A percentile compares a stretch with the other conserved stretches of the same genome.
These are phyloP conservation scores for Ernsta delagoae DNA, from an alignment of 2,888 invertebrate species.

Conservation along the genomic window DNA sequence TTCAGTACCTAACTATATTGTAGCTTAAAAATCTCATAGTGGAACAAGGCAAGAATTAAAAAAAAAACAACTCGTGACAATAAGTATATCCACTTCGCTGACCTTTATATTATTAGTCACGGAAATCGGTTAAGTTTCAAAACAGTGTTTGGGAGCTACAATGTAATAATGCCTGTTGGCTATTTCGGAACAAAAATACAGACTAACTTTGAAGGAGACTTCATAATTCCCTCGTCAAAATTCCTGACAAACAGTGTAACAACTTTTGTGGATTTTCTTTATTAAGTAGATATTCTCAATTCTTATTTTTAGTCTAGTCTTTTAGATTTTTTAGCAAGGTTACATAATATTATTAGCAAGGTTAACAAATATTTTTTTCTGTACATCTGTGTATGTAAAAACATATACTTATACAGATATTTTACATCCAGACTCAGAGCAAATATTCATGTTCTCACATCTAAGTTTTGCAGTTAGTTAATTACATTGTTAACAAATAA, in stretches of 20 bases:
- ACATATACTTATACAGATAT: too few relatives aligned
- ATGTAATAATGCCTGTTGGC: slow-evolving; percentile 5
- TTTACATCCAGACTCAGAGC: too few relatives aligned
- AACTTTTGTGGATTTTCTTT: neutral
- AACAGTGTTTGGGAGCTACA: slow-evolving; percentile 14
- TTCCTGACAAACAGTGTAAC: slow-evolving; percentile 11
- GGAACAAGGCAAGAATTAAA: too few relatives aligned
- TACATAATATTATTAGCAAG: too few relatives aligned
- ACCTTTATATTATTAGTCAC: slow-evolving; percentile 24
- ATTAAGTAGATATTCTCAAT: too few relatives aligned
- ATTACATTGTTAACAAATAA: too few relatives aligned
- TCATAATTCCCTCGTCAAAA: slow-evolving; percentile 6
- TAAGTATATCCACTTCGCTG: neutral
- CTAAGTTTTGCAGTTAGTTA: too few relatives aligned
- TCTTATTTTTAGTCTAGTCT: neutral
- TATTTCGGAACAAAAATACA: slow-evolving; percentile 11
- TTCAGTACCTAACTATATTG: too few relatives aligned
- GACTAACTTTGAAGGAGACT: slow-evolving; percentile 7
- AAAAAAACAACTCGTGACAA: too few relatives aligned
- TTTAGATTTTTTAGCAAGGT: neutral
- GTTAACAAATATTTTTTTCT: too few relatives aligned
- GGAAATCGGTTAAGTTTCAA: slow-evolving; percentile 15
- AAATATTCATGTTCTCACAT: too few relatives aligned
- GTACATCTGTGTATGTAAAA: too few relatives aligned
- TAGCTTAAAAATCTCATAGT: neutral